Percentiles rank a stretch among this genome's conserved stretches.
phyloP scores from a whole-genome alignment of 2,113 vertebrate species.

The Phalacrocorax aristotelis region DNA sequence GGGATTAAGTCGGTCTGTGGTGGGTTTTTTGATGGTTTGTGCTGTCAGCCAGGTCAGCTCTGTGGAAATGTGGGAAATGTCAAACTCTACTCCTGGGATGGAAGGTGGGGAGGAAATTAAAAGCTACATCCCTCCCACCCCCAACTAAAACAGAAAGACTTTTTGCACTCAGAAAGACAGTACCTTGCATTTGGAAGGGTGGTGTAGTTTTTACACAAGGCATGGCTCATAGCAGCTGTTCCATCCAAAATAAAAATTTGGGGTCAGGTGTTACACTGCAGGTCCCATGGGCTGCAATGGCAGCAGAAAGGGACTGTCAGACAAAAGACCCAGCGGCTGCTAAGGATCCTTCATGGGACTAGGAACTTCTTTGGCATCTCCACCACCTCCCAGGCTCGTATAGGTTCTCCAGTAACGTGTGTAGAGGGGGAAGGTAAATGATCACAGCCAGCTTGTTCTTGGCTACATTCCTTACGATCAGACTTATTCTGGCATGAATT shows the following conservation, averaged over 20 bases:
- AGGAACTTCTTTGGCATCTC: neutral
- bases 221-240: neutral
- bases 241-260: neutral
- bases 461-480: neutral
- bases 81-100: neutral
- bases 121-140: neutral
- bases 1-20: neutral
- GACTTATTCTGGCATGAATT: neutral
- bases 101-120: too few species aligned
- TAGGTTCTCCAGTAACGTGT: neutral
- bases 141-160: neutral
- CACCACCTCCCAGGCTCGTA: neutral
- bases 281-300: rapidly evolving
- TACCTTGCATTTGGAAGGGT: neutral
- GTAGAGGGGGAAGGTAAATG: neutral
- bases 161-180: neutral
- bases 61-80: neutral
- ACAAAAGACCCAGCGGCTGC: rapidly evolving
- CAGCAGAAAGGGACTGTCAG: neutral
- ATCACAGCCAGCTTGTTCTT: neutral
- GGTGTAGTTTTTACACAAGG: neutral
- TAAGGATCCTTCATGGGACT: too few species aligned
- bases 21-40: neutral
- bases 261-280: neutral
- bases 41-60: neutral